A percentile compares a stretch with the other conserved stretches of the same genome.
Conservation (phyloP, 1,140 invertebrate genomes). For the Saccostrea cuccullata region DNA sequence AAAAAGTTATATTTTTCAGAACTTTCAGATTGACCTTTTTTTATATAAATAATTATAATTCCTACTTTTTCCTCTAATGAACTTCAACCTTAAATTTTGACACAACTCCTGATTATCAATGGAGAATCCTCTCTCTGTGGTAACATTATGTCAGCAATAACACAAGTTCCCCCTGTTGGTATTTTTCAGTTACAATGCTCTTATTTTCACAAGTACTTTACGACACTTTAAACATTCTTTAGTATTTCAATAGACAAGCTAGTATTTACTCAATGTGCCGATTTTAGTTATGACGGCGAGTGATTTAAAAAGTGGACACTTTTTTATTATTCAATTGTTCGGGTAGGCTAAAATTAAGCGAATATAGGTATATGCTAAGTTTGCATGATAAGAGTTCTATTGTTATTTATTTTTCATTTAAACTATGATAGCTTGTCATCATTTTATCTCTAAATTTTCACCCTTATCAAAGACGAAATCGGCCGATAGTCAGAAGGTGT, state of each 20-base stretch:
- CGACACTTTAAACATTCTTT: not conserved
- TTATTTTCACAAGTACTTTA: slow-evolving; percentile 32
- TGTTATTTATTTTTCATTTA: slow-evolving; percentile 26
- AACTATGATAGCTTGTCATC: slow-evolving; percentile 9
- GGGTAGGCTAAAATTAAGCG: not conserved
- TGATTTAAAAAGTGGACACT: slow-evolving; percentile 13
- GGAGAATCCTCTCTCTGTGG: too few species aligned
- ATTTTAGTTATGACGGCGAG: not conserved
- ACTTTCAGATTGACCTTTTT: too few species aligned
- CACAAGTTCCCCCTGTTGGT: not conserved
- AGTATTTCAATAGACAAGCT: slow-evolving; percentile 20
- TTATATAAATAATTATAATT: too few species aligned
- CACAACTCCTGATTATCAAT: not conserved
- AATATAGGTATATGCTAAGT: not conserved
- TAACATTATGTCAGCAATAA: not conserved
- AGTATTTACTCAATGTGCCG: slow-evolving; percentile 4
- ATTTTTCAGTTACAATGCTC: not conserved
- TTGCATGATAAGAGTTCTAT: not conserved
- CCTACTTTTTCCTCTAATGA: not conserved
- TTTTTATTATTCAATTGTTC: not conserved
- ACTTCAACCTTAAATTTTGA: not conserved
- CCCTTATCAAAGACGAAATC: slow-evolving; percentile 18
- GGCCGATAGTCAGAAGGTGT: not conserved
- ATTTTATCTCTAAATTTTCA: slow-evolving; percentile 5
- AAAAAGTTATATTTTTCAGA: too few species aligned